These are phyloP conservation scores for Zosterops japonicus DNA, from an alignment of 2,113 vertebrate genomes.

Conservation along the genomic window DNA sequence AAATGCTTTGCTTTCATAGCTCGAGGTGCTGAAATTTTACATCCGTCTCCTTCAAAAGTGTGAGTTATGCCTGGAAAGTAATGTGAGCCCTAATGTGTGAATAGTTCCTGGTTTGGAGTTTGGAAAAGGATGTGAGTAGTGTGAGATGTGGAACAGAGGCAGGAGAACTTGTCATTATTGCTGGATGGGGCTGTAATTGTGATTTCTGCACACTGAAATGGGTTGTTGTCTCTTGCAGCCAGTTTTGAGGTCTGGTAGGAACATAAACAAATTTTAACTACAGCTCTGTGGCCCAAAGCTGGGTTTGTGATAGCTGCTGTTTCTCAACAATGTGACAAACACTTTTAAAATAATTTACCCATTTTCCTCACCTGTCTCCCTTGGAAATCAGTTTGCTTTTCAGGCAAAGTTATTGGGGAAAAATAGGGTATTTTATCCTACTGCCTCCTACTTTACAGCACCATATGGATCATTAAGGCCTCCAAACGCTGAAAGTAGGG, in stretches of 20 bases:
- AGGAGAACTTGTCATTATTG: not conserved
- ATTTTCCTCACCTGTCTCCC: not conserved
- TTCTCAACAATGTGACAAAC: not conserved
- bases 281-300: not conserved
- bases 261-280: not conserved
- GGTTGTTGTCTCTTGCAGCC: not conserved
- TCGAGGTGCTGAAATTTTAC: not conserved
- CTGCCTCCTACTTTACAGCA: not conserved
- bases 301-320: not conserved
- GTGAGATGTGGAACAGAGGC: not conserved
- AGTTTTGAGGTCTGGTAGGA: not conserved
- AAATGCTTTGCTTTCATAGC: not conserved
- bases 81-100: not conserved
- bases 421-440: constrained; percentile 1
- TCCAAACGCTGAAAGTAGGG: not conserved
- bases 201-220: not conserved
- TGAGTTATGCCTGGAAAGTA: not conserved
- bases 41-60: not conserved
- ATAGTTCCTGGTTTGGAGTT: not conserved
- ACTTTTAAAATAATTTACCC: not conserved
- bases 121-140: not conserved
- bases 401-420: not conserved
- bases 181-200: not conserved
- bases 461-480: not conserved
- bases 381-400: constrained; percentile 14